phyloP scores from a whole-genome alignment of 2,797 vertebrate species.

The Cyprinodon diabolis region DNA sequence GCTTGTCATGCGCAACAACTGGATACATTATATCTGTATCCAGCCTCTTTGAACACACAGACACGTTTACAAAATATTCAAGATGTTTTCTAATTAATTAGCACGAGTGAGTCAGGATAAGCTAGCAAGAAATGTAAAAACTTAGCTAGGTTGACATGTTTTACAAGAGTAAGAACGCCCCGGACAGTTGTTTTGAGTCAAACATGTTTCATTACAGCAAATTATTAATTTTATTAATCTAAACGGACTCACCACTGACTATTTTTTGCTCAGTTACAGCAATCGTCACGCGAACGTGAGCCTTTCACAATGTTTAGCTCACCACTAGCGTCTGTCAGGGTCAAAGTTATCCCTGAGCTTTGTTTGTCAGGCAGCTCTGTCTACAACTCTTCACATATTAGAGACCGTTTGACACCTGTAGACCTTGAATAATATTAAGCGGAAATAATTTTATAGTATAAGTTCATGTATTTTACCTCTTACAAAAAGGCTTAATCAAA shows the following conservation, averaged over 20 bases:
- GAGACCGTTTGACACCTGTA: too few species aligned
- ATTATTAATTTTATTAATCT: neutral
- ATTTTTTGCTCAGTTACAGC: neutral
- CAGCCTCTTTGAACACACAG: neutral
- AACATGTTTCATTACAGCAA: neutral
- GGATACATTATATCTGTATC: neutral
- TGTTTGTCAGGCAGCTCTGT: neutral
- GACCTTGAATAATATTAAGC: neutral
- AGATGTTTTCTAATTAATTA: neutral
- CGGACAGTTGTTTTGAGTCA: neutral
- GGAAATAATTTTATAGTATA: too few species aligned
- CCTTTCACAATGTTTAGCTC: neutral
- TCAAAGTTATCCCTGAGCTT: neutral
- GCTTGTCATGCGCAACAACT: neutral
- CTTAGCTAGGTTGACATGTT: conserved; percentile 4
- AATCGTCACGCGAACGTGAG: conserved; percentile 1
- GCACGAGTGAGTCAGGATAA: neutral
- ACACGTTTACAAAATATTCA: neutral
- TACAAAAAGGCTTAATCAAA: neutral
- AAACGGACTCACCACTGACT: conserved; percentile 38
- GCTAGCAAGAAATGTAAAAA: conserved; percentile 18
- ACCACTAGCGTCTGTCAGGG: fast-evolving
- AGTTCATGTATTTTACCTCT: neutral
- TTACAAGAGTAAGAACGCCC: neutral
- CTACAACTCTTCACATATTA: neutral